Base-by-base conservation (phyloP, 2,888 invertebrate species). In the Sphaerophoria taeniata region DNA sequence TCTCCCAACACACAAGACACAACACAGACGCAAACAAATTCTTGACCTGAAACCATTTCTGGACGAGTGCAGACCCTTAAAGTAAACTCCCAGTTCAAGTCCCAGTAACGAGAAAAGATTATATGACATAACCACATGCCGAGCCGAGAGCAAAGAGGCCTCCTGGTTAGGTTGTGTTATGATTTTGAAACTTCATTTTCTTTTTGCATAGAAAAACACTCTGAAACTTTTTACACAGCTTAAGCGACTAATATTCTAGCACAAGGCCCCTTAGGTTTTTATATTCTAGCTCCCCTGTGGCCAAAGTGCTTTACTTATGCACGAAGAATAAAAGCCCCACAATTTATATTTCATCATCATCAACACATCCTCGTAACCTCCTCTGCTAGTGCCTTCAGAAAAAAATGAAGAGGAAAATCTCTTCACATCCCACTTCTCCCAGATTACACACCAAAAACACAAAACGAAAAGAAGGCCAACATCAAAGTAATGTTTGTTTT, bases 41-140 rank as follows among this genome's bases (percentile, higher is more conserved):
- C 47, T 65, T 78, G 78, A 78, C 78, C 78, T 72, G 67, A 71
- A 78, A 78, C 33, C 43, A 45, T 60, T 34, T 16, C 12, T n/a
- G 16, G n/a, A 49, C 16, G 6, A 47, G 43, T 7, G 43, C 16
- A 45, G 24, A 12, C 56, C 56, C 80, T 3, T 58, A 24, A 24
- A 34, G n/a, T 55, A 55, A 55, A 24, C 24, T 24, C 24, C 24
- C 24, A 24, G 24, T 24, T 24, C 24, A 2, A 24, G 24, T 24
- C 24, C n/a, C n/a, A 34, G 34, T 71, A 71, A 75, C 55, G 65
- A 78, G 58, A 58, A 51, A 67, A 72, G 65, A 51, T 65, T 34
- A 36, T 14, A 76, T 71, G n/a, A n/a, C n/a, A n/a, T 81, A 71
- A 60, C 24, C 63, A 2, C 33, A 49, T 43, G 43, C 45, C 11